phyloP scores from a whole-genome alignment of 2,113 vertebrate genomes.

The Naja naja region DNA sequence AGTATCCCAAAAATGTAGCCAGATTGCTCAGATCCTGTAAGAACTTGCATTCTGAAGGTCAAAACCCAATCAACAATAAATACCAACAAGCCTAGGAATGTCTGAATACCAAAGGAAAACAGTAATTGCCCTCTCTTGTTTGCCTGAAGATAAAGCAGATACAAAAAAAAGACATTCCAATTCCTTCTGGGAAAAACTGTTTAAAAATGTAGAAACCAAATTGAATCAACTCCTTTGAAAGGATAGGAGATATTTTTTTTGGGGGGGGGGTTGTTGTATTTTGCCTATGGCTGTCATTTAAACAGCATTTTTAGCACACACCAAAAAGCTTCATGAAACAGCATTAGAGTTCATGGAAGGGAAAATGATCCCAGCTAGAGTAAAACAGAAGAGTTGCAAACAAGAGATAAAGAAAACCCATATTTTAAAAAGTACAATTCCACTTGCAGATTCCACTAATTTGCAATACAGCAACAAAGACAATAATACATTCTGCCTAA shows the following conservation, averaged over 20 bases:
- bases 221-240: slow-evolving; percentile 18
- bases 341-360: neutral
- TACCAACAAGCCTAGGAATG: slow-evolving; percentile 7
- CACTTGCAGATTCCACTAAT: slow-evolving; percentile 20
- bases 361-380: neutral
- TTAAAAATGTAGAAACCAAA: slow-evolving; percentile 30
- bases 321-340: neutral
- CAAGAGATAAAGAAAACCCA: neutral
- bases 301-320: neutral
- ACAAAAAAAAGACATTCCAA: slow-evolving; percentile 1
- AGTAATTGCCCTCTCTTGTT: neutral
- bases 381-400: neutral
- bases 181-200: neutral
- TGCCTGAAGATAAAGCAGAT: neutral
- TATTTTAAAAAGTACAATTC: neutral
- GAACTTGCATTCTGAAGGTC: slow-evolving; percentile 22
- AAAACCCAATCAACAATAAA: neutral
- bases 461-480: slow-evolving; percentile 14
- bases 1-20: slow-evolving; percentile 36
- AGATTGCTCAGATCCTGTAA: slow-evolving; percentile 24
- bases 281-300: slow-evolving; percentile 30
- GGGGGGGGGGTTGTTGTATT: neutral
- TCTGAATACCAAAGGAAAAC: slow-evolving; percentile 23
- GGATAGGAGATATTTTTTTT: neutral
- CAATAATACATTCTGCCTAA: slow-evolving; percentile 25